Conservation (phyloP, 2,888 invertebrate species). For the Stenurella melanura region DNA sequence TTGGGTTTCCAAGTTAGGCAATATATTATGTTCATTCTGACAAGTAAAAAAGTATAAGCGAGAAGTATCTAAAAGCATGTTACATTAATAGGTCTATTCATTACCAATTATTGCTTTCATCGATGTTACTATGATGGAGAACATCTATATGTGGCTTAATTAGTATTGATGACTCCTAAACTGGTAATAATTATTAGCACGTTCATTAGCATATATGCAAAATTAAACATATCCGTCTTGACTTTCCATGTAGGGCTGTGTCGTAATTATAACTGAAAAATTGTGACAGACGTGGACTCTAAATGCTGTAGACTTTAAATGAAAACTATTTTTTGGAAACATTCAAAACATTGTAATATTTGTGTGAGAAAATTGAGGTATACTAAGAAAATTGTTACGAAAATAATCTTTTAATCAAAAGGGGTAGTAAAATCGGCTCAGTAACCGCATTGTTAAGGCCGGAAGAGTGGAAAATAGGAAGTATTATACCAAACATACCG, state of each 20-base stretch:
- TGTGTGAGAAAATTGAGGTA: no score
- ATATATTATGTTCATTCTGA: constrained; percentile 12
- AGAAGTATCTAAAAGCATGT: constrained; percentile 20
- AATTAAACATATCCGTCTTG: constrained; percentile 1
- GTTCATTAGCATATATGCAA: constrained; percentile 35
- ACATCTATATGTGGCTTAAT: constrained; percentile 24
- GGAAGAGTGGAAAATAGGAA: no score
- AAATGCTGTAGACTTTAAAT: no score
- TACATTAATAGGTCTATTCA: constrained; percentile 35
- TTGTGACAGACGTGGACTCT: no score
- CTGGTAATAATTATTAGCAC: constrained; percentile 7
- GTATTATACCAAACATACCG: no score
- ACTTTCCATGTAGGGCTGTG: background rate
- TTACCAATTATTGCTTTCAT: constrained; percentile 30
- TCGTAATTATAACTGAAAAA: background rate
- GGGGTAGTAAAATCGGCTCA: no score
- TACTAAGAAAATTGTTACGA: no score
- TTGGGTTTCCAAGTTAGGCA: background rate
- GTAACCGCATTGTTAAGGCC: no score
- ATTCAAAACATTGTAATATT: no score
- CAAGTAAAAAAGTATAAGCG: constrained; percentile 22
- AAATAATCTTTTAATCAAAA: no score
- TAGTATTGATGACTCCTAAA: constrained; percentile 20
- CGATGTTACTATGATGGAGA: background rate
- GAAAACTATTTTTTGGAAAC: no score